Percentiles rank a stretch among this genome's conserved stretches.
phyloP scores from a whole-genome alignment of 1,140 invertebrate genomes.

The Aphis craccivora region DNA sequence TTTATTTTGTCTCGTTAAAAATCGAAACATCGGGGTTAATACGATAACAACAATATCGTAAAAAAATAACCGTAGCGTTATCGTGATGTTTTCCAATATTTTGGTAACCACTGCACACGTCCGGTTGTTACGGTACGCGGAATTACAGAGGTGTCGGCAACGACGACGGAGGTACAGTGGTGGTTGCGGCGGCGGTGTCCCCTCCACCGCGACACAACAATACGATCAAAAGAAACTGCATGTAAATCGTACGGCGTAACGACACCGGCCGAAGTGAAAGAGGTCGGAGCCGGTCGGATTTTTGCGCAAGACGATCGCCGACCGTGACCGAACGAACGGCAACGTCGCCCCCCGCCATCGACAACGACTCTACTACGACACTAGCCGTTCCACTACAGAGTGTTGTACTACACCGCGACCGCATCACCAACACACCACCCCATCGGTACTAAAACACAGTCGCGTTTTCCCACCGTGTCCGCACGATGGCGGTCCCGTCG shows the following conservation, averaged over 20 bases:
- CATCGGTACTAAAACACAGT: not conserved
- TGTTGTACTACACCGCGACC: not conserved
- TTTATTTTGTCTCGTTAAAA: not conserved
- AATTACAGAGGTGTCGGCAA: slow-evolving; percentile 54
- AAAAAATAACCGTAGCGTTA: not conserved
- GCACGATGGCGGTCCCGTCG: slow-evolving; percentile 51
- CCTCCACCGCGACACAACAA: slow-evolving; percentile 19
- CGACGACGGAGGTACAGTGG: not conserved
- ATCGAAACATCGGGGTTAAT: not conserved
- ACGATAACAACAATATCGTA: not conserved
- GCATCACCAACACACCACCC: not conserved
- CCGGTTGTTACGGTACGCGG: slow-evolving; percentile 57
- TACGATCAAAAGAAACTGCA: slow-evolving; percentile 57
- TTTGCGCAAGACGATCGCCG: slow-evolving; percentile 58
- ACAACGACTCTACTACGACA: not conserved
- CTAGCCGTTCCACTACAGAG: not conserved
- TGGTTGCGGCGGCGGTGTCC: not conserved
- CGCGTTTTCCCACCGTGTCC: slow-evolving; percentile 43
- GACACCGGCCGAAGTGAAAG: slow-evolving; percentile 57
- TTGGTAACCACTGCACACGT: slow-evolving; percentile 54
- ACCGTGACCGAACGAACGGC: slow-evolving; percentile 57
- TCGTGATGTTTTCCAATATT: slow-evolving; percentile 35
- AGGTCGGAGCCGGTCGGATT: slow-evolving; percentile 56
- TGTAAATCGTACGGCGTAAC: slow-evolving; percentile 56
- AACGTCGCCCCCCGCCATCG: slow-evolving; percentile 47